Percentiles rank a stretch among this genome's conserved stretches.
Conservation (phyloP, 92 coral and sea anemone species). For the Pocillopora grandis region DNA sequence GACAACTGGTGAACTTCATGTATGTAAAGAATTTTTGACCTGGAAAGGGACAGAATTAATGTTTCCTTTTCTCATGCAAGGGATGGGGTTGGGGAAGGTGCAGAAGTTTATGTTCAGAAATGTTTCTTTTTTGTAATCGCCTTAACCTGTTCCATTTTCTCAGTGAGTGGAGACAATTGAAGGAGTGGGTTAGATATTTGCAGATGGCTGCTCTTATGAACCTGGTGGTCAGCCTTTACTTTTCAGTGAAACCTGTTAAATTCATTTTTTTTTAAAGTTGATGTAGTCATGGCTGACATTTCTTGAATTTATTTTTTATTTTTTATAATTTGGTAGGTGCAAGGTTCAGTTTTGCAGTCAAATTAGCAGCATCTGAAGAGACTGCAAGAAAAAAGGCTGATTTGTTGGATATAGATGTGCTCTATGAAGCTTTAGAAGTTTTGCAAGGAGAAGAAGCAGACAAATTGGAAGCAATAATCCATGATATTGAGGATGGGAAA, state of each 20-base stretch:
- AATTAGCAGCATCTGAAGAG: conserved; percentile 71
- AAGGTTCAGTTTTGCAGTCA: conserved; percentile 79
- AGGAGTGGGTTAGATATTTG: too few species aligned
- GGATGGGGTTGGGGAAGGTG: too few species aligned
- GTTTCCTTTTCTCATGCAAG: too few species aligned
- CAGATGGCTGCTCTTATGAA: too few species aligned
- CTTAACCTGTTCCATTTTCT: too few species aligned
- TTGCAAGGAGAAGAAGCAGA: conserved; percentile 53
- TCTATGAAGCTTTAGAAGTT: conserved; percentile 30
- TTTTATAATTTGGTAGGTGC: conserved; percentile 44
- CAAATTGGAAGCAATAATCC: conserved; percentile 34
- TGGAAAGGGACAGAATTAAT: too few species aligned
- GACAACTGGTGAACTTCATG: too few species aligned
- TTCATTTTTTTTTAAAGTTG: not conserved
- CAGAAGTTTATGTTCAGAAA: too few species aligned
- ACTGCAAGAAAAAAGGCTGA: conserved; percentile 54
- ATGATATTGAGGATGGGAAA: conserved; percentile 58
- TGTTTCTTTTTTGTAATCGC: too few species aligned
- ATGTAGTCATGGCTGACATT: too few species aligned
- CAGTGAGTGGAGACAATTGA: too few species aligned
- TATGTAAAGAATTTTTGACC: too few species aligned
- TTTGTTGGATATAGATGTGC: conserved; percentile 39
- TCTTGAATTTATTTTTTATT: not conserved
- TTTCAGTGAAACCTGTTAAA: not conserved
- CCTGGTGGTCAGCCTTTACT: not conserved